Base-by-base conservation (phyloP, 2,888 invertebrate genomes). In the Netelia fuscicornis region DNA sequence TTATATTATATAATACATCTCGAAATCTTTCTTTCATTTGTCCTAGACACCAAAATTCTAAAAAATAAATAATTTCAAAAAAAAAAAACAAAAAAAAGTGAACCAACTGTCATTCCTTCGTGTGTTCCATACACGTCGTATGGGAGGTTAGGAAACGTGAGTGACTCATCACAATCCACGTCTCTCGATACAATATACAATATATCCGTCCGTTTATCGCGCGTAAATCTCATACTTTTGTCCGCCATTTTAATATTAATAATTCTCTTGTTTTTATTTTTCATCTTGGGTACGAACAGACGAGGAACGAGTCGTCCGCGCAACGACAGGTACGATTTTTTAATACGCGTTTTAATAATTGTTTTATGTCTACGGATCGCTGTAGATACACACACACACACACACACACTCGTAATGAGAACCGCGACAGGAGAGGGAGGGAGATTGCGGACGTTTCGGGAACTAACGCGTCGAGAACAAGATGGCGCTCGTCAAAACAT, bases 11-110 rank as follows among this genome's bases (percentile, higher is more conserved):
- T 37, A 67, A 25, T 60, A 77, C 44, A 70, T 77, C 42, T 72
- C 13, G 42, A 60, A 64, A 64, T 54, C 65, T 62, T 70, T 67
- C 58, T 78, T 70, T 78, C 42, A 64, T 77, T 82, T 78, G 56
- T 75, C 81, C 17, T 79, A 81, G 64, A 87, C 83, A 89, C 72
- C 81, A 52, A 85, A 87, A 79, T 84, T 85, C 68, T 83, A 83
- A 83, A 85, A 81, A 86, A 86, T 85, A 82, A 83, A 23, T 82
- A 86, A 81, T 60, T 65, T 68, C 20, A 20, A 20, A 20, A 20
- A 76, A 78, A 58, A 80, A 83, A 71, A 17, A 17, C 17, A 17
- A 17, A 76, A 78, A 62, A 80, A 83, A 52, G 71, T 86, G 20
- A 20, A 54, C 58, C 17, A 78, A 17, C 54, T 81, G 56, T 74